Conservation (phyloP, 1,140 invertebrate species). For the Pogonognathellus flavescens region DNA sequence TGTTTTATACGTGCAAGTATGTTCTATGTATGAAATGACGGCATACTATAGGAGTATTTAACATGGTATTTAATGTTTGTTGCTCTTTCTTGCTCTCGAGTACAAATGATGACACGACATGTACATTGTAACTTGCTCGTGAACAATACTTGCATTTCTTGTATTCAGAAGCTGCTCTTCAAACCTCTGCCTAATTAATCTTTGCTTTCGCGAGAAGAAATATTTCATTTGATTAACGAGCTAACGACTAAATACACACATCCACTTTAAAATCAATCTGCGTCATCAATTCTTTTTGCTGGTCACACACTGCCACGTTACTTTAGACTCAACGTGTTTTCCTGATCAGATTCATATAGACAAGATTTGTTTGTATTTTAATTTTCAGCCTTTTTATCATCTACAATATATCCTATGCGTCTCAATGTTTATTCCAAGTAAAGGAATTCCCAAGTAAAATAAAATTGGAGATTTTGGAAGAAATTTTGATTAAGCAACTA, state of each 20-base stretch:
- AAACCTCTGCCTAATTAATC: conserved; percentile 31
- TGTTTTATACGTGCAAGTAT: neutral
- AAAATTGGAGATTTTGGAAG: too few species aligned
- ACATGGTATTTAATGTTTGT: conserved; percentile 3
- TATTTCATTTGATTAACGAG: conserved; percentile 13
- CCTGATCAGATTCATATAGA: too few species aligned
- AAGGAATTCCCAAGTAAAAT: too few species aligned
- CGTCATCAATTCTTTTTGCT: neutral
- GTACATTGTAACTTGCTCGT: conserved; percentile 13
- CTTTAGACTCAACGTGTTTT: too few species aligned
- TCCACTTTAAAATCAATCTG: neutral
- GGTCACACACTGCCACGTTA: too few species aligned
- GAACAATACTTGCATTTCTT: conserved; percentile 45
- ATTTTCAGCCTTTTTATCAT: too few species aligned
- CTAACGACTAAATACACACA: too few species aligned
- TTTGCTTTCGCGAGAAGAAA: conserved; percentile 35
- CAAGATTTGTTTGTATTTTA: too few species aligned
- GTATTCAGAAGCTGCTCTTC: conserved; percentile 32
- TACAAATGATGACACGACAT: conserved; percentile 48
- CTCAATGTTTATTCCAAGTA: too few species aligned
- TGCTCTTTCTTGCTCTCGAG: neutral
- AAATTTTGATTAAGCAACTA: too few species aligned
- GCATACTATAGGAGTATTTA: neutral
- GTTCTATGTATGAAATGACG: conserved; percentile 19
- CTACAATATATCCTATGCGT: too few species aligned